phyloP scores from a whole-genome alignment of 1,140 invertebrate species.

The Magallana angulata region DNA sequence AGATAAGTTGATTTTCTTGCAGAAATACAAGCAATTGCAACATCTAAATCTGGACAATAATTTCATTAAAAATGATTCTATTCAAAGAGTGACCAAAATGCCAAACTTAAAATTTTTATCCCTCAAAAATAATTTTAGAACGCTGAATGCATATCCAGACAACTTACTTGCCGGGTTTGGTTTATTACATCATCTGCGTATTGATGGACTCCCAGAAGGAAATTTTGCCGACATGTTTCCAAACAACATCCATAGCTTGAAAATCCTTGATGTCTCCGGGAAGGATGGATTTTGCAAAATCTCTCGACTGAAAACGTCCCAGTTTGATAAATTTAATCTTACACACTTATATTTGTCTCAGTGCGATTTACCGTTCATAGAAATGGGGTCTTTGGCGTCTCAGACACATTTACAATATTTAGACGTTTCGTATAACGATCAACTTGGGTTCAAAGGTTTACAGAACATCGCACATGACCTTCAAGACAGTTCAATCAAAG shows the following conservation, averaged over 20 bases:
- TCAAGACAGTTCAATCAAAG: too few species aligned
- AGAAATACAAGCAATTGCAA: not conserved
- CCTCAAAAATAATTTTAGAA: not conserved
- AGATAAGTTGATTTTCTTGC: not conserved
- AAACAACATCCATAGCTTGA: not conserved
- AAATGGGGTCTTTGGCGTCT: too few species aligned
- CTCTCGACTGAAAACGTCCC: not conserved
- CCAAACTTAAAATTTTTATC: not conserved
- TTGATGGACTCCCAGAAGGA: not conserved
- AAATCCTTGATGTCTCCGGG: slow-evolving; percentile 33
- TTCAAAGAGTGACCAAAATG: not conserved
- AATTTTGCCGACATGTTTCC: slow-evolving; percentile 17
- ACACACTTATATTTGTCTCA: slow-evolving; percentile 38
- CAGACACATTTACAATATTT: too few species aligned
- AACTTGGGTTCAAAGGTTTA: too few species aligned
- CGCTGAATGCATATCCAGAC: not conserved
- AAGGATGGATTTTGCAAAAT: not conserved
- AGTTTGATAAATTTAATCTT: not conserved
- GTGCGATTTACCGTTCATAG: slow-evolving; percentile 14
- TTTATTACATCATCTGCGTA: not conserved
- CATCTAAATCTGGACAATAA: not conserved
- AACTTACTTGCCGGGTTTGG: not conserved
- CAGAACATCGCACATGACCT: too few species aligned
- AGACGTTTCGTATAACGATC: too few species aligned
- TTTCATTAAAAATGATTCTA: not conserved